These are phyloP conservation scores for Homarus americanus DNA, from an alignment of 1,140 invertebrate genomes.

Conservation along the genomic window DNA sequence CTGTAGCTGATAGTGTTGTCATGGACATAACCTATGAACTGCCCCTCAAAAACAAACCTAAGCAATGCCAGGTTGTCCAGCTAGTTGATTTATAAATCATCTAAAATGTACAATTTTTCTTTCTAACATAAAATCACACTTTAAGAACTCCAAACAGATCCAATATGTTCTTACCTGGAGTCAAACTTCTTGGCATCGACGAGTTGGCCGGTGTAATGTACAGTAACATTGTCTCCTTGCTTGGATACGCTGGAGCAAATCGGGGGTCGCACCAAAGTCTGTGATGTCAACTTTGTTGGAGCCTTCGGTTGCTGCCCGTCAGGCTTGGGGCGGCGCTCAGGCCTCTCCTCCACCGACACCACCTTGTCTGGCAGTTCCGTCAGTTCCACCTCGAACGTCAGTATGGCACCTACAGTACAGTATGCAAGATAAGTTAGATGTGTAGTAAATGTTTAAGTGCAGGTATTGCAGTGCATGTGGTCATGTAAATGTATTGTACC, in stretches of 20 bases:
- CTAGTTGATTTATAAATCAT: no score
- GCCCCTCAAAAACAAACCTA: no score
- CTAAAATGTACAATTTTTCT: no score
- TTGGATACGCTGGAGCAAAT: constrained; percentile 65
- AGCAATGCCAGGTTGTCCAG: no score
- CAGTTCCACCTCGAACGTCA: constrained; percentile 78
- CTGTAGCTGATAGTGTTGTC: no score
- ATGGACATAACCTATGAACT: no score
- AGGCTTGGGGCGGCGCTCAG: constrained; percentile 33
- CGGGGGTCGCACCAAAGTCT: constrained; percentile 64
- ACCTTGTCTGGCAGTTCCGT: constrained; percentile 76
- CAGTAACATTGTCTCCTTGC: constrained; percentile 76
- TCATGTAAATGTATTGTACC: no score
- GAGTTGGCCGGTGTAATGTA: constrained; percentile 78
- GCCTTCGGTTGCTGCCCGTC: background rate
- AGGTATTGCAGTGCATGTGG: no score
- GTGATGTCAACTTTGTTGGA: constrained; percentile 46
- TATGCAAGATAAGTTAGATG: no score
- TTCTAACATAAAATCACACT: no score
- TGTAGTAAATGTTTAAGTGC: no score
- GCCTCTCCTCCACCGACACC: constrained; percentile 33
- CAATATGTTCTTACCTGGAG: background rate
- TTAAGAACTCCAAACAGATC: no score
- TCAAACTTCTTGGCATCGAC: constrained; percentile 77
- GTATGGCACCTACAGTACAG: constrained; percentile 76